Evolutionary conservation across 2,888 invertebrate genomes (phyloP), one percentile per base, ranked within the genome.

Genomic region (Drosophila anomelani): DNA sequence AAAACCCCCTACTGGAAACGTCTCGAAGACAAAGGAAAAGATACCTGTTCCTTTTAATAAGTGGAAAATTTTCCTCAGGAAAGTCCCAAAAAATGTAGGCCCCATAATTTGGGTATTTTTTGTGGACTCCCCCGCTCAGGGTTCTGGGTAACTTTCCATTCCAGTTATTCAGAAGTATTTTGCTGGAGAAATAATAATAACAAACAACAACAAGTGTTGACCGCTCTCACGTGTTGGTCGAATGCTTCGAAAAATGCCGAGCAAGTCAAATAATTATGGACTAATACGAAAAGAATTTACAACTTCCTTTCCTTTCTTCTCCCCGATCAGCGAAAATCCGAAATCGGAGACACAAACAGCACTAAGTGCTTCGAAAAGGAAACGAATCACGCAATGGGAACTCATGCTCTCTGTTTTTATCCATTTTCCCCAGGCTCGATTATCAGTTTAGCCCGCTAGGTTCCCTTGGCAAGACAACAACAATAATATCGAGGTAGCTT

Each of bases 251-350:
- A 57, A 67, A 68, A 38, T 54, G 53, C 51, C 36, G 53, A 75
- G 76, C 57, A 38, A 74, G 15, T 44, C 59, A 57, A 59, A 75
- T 44, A 57, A 70, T 61, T 71, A 53, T 43, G 26, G 71, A 76
- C 76, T 75, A 76, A 75, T 76, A 17, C 43, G 34, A 54, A 70
- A 75, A 75, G 71, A 76, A 75, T 75, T 76, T 75, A 61, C 61
- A 75, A 76, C 76, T 75, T 75, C 75, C 75, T 75, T 76, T 76
- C 26, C 15, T 46, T 55, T 54, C 10, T 4, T 36, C n/a, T 26
- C 39, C 13, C 34, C 43, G 64, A 39, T 34, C 29, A 15, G 17
- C 20, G 44, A 58, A 68, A 55, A 38, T 26, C 57, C n/a, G 49
- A 53, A 47, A 58, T 49, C 23, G 46, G 38, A 72, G 38, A 57